Evolutionary conservation across 2,797 vertebrate species (phyloP), one percentile per base, ranked within the genome.

Genomic region (Pseudocheirus occidentalis): DNA sequence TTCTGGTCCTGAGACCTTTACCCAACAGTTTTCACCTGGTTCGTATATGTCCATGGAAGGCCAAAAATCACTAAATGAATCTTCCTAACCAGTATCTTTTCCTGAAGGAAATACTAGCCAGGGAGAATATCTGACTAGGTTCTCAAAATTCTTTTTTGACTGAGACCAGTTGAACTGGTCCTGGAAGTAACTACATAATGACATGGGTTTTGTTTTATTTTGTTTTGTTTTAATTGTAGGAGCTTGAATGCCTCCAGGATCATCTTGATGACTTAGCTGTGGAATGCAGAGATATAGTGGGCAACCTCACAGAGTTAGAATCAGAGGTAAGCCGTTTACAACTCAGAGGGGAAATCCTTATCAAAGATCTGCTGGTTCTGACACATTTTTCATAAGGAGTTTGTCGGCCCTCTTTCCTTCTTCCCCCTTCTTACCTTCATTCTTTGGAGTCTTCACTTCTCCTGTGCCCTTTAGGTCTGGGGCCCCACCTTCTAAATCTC

Each of bases 231-330:
- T 73, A 3, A 96, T 9, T 97, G 18, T 97, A 99, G 99, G 99
- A 99, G 97, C 98, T 99, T 96, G 99, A 99, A 97, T 99, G 99
- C 98, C 99, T 99, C 95, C 99, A 99, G 98, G 99, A 99, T 94
- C 99, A 99, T 97, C 98, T 99, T 53, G 99, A 99, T 96, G 99
- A 99, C 96, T 98, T 99, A 98, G 98, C 99, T 59, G 92, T 98
- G 0, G 99, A 99, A 7, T 99, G 99, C 98, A 99, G 99, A 95
- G 99, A 99, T 6, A 98, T 99, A 55, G 99, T 99, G 92, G 99
- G 99, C 89, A 99, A 99, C 98, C 99, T 99, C 93, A 99, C 99
- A 0, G 99, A 99, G 98, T 98, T 99, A 96, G 99, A 99, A 97
- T 99, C 99, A 0, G 99, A 99, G 99, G 99, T 99, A 98, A 98